phyloP scores from a whole-genome alignment of 1,140 invertebrate genomes.

The Macrocentrus cingulum region DNA sequence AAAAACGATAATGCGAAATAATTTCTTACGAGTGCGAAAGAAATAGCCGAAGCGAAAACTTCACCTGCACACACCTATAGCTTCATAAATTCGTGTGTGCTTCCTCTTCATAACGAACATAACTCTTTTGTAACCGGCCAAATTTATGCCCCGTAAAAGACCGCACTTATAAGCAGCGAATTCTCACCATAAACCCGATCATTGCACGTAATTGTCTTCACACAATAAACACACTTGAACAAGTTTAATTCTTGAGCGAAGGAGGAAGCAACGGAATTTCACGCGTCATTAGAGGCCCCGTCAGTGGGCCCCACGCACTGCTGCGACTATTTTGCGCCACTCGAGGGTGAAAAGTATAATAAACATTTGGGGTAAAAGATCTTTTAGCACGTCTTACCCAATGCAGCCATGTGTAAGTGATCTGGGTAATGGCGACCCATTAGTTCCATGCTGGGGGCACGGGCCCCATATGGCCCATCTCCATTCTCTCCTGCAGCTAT shows the following conservation, averaged over 20 bases:
- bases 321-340: too few species aligned
- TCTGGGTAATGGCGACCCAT: slow-evolving; percentile 47
- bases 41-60: slow-evolving; percentile 18
- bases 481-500: slow-evolving; percentile 8
- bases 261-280: slow-evolving; percentile 18
- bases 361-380: too few species aligned
- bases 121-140: slow-evolving; percentile 17
- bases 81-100: background rate
- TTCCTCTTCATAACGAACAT: slow-evolving; percentile 19
- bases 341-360: too few species aligned
- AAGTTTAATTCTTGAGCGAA: slow-evolving; percentile 1
- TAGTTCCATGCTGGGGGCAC: slow-evolving; percentile 56
- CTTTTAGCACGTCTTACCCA: too few species aligned
- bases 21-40: too few species aligned
- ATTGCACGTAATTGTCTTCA: slow-evolving; percentile 1
- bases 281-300: slow-evolving; percentile 23
- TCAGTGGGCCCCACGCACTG: too few species aligned
- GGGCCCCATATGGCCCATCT: slow-evolving; percentile 47
- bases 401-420: too few species aligned
- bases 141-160: slow-evolving; percentile 32
- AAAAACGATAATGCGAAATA: too few species aligned
- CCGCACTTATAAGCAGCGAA: background rate
- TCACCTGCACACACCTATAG: slow-evolving; percentile 18
- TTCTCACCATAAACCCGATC: background rate
- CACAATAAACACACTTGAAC: background rate